Percentiles rank a stretch among this genome's conserved stretches.
Evolutionary conservation across 2,888 invertebrate genomes (phyloP).

Genomic region (Eristalinus sepulchralis): DNA sequence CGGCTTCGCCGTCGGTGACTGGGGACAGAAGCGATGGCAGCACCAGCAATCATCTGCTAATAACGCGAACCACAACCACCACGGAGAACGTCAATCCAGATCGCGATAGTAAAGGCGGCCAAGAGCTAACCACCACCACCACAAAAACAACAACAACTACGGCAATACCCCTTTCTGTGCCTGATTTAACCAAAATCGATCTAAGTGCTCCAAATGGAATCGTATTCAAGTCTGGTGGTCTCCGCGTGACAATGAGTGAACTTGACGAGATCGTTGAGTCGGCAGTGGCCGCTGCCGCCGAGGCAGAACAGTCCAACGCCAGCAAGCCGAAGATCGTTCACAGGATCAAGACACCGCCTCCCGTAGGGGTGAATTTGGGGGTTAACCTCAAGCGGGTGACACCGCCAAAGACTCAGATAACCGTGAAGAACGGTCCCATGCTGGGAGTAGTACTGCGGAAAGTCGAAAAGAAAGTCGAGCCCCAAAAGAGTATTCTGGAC

Average conservation of each 20-base stretch:
- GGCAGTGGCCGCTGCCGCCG: conserved; percentile 75
- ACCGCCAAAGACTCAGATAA: conserved; percentile 77
- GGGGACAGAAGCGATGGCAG: conserved; percentile 29
- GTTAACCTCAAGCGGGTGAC: conserved; percentile 78
- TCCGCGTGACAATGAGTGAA: conserved; percentile 58
- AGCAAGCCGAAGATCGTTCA: conserved; percentile 75
- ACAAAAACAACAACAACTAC: conserved; percentile 62
- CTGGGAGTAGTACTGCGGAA: conserved; percentile 79
- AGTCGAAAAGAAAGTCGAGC: conserved; percentile 78
- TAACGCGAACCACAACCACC: conserved; percentile 67
- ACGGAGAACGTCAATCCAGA: conserved; percentile 67
- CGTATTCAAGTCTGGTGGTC: conserved; percentile 71
- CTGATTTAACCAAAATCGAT: conserved; percentile 77
- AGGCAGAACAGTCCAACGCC: conserved; percentile 55
- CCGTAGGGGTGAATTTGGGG: conserved; percentile 78
- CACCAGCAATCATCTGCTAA: conserved; percentile 56
- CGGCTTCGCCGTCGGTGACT: conserved; percentile 73
- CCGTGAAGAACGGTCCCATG: conserved; percentile 79
- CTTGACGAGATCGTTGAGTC: conserved; percentile 72
- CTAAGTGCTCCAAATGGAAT: conserved; percentile 72
- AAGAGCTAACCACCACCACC: conserved; percentile 65
- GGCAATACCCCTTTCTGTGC: conserved; percentile 75
- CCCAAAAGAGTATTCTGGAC: conserved; percentile 79
- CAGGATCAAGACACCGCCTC: conserved; percentile 79
- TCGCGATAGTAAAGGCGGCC: conserved; percentile 64